Evolutionary conservation across 2,888 invertebrate species (phyloP), one percentile per base, ranked within the genome.

Genomic region (Marronus borbonicus): DNA sequence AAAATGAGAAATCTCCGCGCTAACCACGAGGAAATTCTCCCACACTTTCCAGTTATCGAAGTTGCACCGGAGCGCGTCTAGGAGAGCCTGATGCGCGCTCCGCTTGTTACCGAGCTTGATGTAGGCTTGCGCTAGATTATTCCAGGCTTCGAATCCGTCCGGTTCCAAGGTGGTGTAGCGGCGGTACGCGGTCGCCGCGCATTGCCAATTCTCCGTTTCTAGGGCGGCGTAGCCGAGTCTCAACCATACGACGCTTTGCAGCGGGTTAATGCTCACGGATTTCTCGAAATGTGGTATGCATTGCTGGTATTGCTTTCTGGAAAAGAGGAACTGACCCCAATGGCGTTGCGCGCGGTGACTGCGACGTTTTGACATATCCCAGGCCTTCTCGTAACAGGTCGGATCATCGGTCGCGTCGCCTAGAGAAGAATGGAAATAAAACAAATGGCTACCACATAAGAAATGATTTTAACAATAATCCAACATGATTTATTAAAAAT

Each of bases 121-220:
- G 84, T 98, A 97, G 2, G 97, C 96, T 86, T 98, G 97, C 14
- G 98, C 97, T 78, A 99, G 90, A 88, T 99, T 99, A 88, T 98
- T 99, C 99, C 99, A 99, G 0, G 97, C 97, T 89, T 99, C 98
- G 87, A 97, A 98, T 76, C 95, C 95, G 88, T 94, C 90, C 0
- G 94, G 94, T 84, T 98, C 97, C n/a, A 98, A 89, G 82, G 93
- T 93, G 17, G 97, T 96, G 86, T 97, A 97, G 70, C 94, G 92
- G 65, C 96, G 91, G 87, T 98, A 98, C 0, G 97, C 96, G 39
- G 92, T 93, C 0, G 95, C 96, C 0, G 97, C 95, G 12, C 93
- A 85, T 83, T 95, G 93, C 96, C 96, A 97, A 80, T 95, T 91
- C 86, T 96, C 94, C 0, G 91, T 89, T 85, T 92, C 90, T 77